Conservation (phyloP, 2,797 vertebrate species). For the Echiichthys vipera region DNA sequence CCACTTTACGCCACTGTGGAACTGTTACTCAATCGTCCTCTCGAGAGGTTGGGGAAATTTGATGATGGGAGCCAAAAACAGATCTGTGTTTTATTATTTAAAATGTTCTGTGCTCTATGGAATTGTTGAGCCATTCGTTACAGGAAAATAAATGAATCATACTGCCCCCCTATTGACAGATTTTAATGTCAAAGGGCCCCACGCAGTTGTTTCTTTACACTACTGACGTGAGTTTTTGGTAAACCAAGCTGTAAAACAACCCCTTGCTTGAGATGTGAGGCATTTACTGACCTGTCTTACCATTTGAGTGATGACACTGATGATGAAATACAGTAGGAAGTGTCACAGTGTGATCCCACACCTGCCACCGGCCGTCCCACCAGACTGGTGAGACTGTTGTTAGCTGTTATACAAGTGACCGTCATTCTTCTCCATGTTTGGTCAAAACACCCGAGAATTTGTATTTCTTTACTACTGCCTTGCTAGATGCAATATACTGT, state of each 20-base stretch:
- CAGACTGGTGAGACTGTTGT: background rate
- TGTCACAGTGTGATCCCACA: conserved; percentile 21
- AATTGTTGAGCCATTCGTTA: conserved; percentile 41
- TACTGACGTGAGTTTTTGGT: conserved; percentile 15
- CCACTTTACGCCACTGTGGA: conserved; percentile 19
- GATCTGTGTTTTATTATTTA: background rate
- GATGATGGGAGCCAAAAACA: conserved; percentile 18
- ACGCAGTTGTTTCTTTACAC: conserved; percentile 37
- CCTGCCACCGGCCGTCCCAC: background rate
- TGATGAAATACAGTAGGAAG: conserved; percentile 40
- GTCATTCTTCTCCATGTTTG: conserved; percentile 16
- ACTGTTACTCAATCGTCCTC: conserved; percentile 48
- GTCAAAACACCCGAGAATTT: background rate
- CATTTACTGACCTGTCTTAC: conserved; percentile 29
- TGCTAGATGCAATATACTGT: background rate
- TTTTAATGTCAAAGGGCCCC: conserved; percentile 26
- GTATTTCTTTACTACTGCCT: background rate
- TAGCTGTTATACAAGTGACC: conserved; percentile 29
- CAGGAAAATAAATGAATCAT: conserved; percentile 45
- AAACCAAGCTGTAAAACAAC: conserved; percentile 24
- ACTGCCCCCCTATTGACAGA: background rate
- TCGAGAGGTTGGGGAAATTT: conserved; percentile 46
- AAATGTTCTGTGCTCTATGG: conserved; percentile 22
- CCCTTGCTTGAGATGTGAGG: conserved; percentile 8
- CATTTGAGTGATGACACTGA: conserved; percentile 25